Base-by-base conservation (phyloP, 2,113 vertebrate species). In the Pterocles gutturalis region DNA sequence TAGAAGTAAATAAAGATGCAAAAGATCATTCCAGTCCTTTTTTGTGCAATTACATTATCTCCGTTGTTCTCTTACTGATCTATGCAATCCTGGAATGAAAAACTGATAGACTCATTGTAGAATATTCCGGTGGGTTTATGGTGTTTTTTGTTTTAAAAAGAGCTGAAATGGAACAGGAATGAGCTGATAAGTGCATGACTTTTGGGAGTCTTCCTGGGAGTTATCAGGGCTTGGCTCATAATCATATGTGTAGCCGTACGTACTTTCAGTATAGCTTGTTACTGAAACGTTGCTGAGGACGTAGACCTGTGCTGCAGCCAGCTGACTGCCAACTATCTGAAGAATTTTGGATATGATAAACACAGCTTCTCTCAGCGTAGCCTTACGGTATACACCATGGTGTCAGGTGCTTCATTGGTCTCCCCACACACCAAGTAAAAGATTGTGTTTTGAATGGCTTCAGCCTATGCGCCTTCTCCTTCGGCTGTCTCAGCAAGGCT, bases 1-100 rank as follows among this genome's bases (percentile, higher is more conserved):
- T 76, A 97, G 80, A 98, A 67, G 85, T 97, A 98, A 98, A 98
- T 98, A 98, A 97, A 98, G 96, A 96, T 93, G 93, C 58, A 95
- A 95, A 98, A 95, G 87, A 94, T 96, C 58, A 60, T 97, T 92
- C 58, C 24, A 62, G 73, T 87, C 54, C 65, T 95, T 96, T 87
- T 83, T 87, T 96, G 76, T 83, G 80, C 66, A 95, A 71, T 97
- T 96, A 94, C 95, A 85, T 38, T 78, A 45, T 62, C 60, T 82
- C 29, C 54, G 49, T 86, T 61, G 36, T 61, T 69, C 49, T 91
- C 71, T 94, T 80, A 92, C 77, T 41, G 41, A 71, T 96, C 61
- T 72, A 43, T 90, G 75, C 49, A 57, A 28, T 64, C 38, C 64
- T 94, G 54, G 49, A 29, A 76, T 73, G 89, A 71, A 54, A 97